Evolutionary conservation across 2,797 vertebrate genomes (phyloP), one percentile per base, ranked within the genome.

Genomic region (Enteromius unitaeniatus): DNA sequence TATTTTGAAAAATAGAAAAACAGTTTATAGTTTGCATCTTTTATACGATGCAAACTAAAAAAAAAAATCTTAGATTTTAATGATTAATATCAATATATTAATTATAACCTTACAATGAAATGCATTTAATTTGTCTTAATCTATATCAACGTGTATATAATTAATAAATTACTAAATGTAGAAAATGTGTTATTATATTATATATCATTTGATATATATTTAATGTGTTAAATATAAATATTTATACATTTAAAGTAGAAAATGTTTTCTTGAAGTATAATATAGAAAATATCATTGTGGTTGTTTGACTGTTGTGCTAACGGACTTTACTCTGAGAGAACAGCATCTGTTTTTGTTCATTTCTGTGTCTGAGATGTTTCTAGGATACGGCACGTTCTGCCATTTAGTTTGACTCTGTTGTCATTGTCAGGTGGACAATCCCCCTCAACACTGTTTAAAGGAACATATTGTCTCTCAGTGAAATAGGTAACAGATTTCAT

Each of bases 301-400:
- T 76, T 55, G 51, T 58, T n/a, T 58, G 21, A 40, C 17, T 62
- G 34, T 23, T 60, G 53, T 6, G 26, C 6, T 53, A 6, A 26
- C 42, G 53, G 34, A 76, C 74, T 60, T 76, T 76, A 34, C 21
- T 76, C 34, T 9, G 53, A 42, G 31, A 76, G 53, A 76, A 76
- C 40, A 15, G 34, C 74, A 53, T 49, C 14, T 42, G 45, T 51
- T 67, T 79, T 17, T 23, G n/a, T 8, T 68, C 9, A 47, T 34
- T 68, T 47, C 17, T 37, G 42, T 31, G 55, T 76, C 31, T 47
- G 60, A 47, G 31, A 26, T 69, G 78, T 80, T 80, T 80, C 65
- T 70, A 80, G 67, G 67, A 58, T 80, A 58, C 5, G 9, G 23
- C 34, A 58, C 9, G n/a, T 28, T 55, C 34, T 70, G 3, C 14